Evolutionary conservation across 2,797 vertebrate species (phyloP), one percentile per base, ranked within the genome.

Genomic region (Eidolon dupreanum): DNA sequence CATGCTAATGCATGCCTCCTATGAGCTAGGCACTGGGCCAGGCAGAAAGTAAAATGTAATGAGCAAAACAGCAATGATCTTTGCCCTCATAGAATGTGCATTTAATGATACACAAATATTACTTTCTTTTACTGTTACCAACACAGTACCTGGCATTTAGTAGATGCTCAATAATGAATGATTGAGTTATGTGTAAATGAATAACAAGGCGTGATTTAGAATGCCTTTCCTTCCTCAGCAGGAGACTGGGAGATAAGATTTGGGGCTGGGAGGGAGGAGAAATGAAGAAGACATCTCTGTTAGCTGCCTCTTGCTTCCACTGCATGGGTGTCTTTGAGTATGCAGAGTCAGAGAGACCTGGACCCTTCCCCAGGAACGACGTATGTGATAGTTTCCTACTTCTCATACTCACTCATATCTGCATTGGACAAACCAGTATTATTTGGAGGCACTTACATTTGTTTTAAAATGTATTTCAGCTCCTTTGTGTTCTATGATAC

Each of bases 121-220:
- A 20, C 0, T 68, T 15, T 61, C 26, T 57, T 12, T 55, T 66
- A 13, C 33, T 33, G 68, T 82, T 78, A 68, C 17, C 16, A 55
- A 31, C 4, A 17, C 2, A 13, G 33, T n/a, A 5, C 28, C 15
- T 86, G 26, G 22, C 43, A 57, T 96, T 82, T 79, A 59, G 68
- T 93, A 97, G 90, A 91, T 46, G 20, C 5, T 59, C 46, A 71
- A 6, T 88, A 83, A 93, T 55, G 33, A 95, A 51, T 59, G 38
- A 7, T 31, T 49, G 26, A 71, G 38, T 88, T 46, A 41, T 61
- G 65, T 2, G 24, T 38, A 51, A 41, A 12, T 93, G 41, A 88
- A 12, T 70, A 74, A 73, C 13, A 38, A 81, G 19, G 38, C 74
- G 17, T 31, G 59, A 26, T 65, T 78, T 70, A 88, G 38, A 92